These are phyloP conservation scores for Margaritifera margaritifera DNA, from an alignment of 2,888 invertebrate species.

Conservation along the genomic window DNA sequence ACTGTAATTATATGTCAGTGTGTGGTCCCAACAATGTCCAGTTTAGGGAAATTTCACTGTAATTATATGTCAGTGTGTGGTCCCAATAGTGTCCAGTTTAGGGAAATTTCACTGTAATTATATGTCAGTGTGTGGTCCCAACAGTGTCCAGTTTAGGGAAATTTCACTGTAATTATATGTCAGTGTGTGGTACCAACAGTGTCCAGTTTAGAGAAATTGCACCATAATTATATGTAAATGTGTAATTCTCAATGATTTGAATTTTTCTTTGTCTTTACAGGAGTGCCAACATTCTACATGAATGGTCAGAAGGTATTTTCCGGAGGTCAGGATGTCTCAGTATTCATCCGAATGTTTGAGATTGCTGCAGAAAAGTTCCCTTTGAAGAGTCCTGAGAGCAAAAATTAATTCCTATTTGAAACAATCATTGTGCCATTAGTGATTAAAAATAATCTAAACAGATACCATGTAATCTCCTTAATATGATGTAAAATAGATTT, in stretches of 20 bases:
- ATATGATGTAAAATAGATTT: too few relatives aligned
- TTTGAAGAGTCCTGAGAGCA: conserved; percentile 29
- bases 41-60: too few relatives aligned
- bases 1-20: too few relatives aligned
- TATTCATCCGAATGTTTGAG: conserved; percentile 58
- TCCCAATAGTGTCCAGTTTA: too few relatives aligned
- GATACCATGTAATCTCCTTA: too few relatives aligned
- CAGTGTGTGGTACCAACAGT: not conserved
- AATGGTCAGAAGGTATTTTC: conserved; percentile 66
- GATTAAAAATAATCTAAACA: too few relatives aligned
- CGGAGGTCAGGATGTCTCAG: conserved; percentile 62
- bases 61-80: too few relatives aligned
- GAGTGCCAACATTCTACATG: conserved; percentile 65
- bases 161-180: too few relatives aligned
- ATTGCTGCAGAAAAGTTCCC: conserved; percentile 55
- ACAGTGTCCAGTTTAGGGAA: not conserved
- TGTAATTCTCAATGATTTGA: not conserved
- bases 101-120: too few relatives aligned
- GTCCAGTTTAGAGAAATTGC: not conserved
- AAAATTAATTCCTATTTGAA: conserved; percentile 5
- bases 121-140: too few relatives aligned
- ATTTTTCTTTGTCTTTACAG: conserved; percentile 36
- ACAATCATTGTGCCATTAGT: too few relatives aligned
- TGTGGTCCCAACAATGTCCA: too few relatives aligned
- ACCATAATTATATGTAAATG: not conserved